Evolutionary conservation across 1,140 invertebrate genomes (phyloP).

Genomic region (Myzus persicae): DNA sequence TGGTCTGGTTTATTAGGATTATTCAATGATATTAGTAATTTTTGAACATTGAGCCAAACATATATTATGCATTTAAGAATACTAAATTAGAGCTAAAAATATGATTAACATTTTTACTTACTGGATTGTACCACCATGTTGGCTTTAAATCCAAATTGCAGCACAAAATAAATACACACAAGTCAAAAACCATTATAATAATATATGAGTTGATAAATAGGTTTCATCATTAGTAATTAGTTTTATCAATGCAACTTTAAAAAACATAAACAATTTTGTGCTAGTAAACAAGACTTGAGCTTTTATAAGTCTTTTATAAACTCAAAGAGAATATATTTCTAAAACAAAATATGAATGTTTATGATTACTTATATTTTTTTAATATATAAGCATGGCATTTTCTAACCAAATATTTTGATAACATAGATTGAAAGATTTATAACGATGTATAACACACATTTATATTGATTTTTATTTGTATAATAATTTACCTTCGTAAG

Average conservation of each 20-base stretch:
- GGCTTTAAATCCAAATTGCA: slow-evolving; percentile 68
- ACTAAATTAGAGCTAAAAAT: neutral
- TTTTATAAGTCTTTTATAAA: neutral
- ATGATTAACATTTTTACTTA: slow-evolving; percentile 69
- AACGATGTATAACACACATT: too few relatives aligned
- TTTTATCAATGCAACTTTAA: neutral
- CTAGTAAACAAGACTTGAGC: neutral
- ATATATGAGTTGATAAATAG: neutral
- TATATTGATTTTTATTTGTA: neutral
- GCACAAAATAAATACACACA: slow-evolving; percentile 21
- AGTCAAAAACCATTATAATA: neutral
- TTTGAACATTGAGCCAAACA: neutral
- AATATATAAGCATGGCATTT: neutral
- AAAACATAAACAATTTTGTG: neutral
- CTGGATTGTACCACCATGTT: slow-evolving; percentile 88
- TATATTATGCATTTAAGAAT: neutral
- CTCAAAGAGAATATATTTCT: neutral
- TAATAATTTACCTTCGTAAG: neutral
- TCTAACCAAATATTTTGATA: neutral
- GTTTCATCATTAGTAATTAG: neutral
- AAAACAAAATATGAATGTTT: neutral
- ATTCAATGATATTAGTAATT: neutral
- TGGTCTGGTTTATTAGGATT: neutral
- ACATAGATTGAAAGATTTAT: neutral
- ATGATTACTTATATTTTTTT: neutral